phyloP scores from a whole-genome alignment of 2,797 vertebrate genomes.

The Heteromormyrus szaboi region DNA sequence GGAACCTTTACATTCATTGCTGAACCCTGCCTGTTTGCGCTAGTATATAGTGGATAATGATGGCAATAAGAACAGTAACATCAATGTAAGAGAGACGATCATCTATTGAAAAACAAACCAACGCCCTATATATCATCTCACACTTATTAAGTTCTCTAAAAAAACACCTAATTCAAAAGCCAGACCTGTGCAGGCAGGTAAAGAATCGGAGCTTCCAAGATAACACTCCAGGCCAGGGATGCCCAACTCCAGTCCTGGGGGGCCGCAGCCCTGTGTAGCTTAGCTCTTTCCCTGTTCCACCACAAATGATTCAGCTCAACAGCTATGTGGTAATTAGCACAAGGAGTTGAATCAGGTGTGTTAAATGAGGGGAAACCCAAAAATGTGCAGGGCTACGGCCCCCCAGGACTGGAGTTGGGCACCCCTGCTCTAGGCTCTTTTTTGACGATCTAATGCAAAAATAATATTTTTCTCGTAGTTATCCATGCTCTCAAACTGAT shows the following conservation, averaged over 20 bases:
- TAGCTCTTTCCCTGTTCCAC: no score
- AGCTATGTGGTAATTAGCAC: no score
- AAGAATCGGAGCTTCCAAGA: background rate
- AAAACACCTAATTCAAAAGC: background rate
- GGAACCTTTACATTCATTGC: background rate
- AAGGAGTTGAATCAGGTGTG: no score
- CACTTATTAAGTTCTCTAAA: background rate
- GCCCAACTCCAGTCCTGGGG: no score
- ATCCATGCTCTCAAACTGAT: background rate
- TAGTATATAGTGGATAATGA: background rate
- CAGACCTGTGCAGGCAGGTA: background rate
- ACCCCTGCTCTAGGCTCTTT: background rate
- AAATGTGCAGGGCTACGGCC: no score
- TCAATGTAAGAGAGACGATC: background rate
- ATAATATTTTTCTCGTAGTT: background rate
- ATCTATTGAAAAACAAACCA: background rate
- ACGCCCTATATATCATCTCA: background rate
- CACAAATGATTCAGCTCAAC: no score
- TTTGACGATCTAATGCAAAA: background rate
- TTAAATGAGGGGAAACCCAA: no score
- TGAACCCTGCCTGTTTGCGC: background rate
- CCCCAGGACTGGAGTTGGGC: no score
- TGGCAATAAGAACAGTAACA: background rate
- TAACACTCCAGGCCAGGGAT: background rate
- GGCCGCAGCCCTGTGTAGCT: no score